Conservation (phyloP, 30 jellyfish, hydroid and myxozoan species). For the Turritopsis rubra region DNA sequence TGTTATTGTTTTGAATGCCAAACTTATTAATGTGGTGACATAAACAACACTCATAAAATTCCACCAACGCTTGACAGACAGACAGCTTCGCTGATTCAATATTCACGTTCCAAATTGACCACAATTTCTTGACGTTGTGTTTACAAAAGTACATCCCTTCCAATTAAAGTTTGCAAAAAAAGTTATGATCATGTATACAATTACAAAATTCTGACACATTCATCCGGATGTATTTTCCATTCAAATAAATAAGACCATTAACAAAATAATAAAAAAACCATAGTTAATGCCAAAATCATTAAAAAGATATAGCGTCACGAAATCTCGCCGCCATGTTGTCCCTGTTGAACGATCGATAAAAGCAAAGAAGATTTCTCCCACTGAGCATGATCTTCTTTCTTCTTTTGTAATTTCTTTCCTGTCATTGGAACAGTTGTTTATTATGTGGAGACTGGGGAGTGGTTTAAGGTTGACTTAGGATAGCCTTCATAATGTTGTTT, state of each 20-base stretch:
- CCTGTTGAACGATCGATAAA: too few species aligned
- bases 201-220: background rate
- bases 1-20: background rate
- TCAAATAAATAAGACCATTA: background rate
- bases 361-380: too few species aligned
- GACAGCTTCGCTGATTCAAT: background rate
- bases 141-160: background rate
- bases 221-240: background rate
- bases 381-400: too few species aligned
- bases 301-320: background rate
- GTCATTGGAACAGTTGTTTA: too few species aligned
- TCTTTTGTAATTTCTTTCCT: too few species aligned
- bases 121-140: background rate
- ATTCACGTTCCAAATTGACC: background rate
- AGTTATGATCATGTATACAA: background rate
- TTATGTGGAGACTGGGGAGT: too few species aligned
- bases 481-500: too few species aligned
- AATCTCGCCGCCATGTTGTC: too few species aligned
- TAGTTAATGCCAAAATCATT: background rate
- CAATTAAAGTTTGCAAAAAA: background rate
- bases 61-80: background rate
- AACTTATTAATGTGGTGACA: background rate
- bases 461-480: too few species aligned
- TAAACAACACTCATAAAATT: background rate
- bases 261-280: background rate